A percentile compares a stretch with the other conserved stretches of the same genome.
phyloP scores from a whole-genome alignment of 2,113 vertebrate species.

The Numida meleagris region DNA sequence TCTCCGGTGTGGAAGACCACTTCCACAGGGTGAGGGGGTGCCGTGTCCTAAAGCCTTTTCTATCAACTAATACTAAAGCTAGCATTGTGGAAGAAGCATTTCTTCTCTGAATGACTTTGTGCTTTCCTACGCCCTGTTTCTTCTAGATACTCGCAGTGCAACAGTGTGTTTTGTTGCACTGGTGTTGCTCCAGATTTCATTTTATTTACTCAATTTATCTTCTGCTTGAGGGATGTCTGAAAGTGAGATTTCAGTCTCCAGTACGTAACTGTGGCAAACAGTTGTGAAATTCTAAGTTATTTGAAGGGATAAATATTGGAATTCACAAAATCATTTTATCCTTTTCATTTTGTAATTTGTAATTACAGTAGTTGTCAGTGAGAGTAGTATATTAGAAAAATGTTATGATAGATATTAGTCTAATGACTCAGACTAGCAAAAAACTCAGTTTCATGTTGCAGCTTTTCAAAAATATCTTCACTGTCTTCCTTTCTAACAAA shows the following conservation, averaged over 20 bases:
- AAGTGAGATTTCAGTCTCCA: not conserved
- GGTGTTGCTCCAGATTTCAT: not conserved
- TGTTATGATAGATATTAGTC: not conserved
- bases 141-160: not conserved
- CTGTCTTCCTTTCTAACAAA: not conserved
- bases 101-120: not conserved
- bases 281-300: not conserved
- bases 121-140: not conserved
- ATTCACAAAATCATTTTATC: not conserved
- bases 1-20: not conserved
- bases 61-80: not conserved
- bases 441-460: not conserved
- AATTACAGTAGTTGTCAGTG: not conserved
- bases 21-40: rapidly evolving
- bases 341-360: not conserved
- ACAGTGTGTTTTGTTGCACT: rapidly evolving
- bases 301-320: not conserved
- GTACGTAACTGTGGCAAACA: not conserved
- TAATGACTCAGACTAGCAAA: not conserved
- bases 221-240: not conserved
- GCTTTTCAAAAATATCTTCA: not conserved
- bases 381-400: not conserved
- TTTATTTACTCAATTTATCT: not conserved
- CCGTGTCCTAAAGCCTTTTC: not conserved
- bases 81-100: not conserved